A percentile compares a stretch with the other conserved stretches of the same genome.
Evolutionary conservation across 2,797 vertebrate genomes (phyloP).

Genomic region (Sitta carolinensis): DNA sequence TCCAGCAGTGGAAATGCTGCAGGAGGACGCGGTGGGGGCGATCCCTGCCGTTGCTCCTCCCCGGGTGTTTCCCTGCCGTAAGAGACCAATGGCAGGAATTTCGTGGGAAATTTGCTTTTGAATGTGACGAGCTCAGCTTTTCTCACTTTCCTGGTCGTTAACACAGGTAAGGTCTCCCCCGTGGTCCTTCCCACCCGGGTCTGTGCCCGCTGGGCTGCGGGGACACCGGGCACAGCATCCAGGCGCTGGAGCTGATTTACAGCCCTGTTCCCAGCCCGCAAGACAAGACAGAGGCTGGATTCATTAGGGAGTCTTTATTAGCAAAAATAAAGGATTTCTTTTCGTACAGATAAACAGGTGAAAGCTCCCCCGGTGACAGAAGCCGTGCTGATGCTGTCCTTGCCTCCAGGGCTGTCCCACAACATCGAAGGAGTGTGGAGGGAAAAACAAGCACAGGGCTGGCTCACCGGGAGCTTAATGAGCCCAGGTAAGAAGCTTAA

Average conservation of each 20-base stretch:
- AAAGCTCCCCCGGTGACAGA: background rate
- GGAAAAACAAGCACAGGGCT: background rate
- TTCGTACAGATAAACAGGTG: background rate
- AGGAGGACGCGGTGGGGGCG: background rate
- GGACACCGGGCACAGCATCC: background rate
- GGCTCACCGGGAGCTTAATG: background rate
- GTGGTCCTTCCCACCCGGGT: rapidly evolving
- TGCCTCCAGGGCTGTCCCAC: background rate
- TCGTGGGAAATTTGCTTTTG: background rate
- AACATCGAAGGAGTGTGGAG: background rate
- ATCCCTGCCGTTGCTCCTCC: background rate
- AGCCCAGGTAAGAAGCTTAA: background rate
- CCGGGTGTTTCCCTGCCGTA: rapidly evolving
- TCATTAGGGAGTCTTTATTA: background rate
- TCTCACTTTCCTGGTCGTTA: rapidly evolving
- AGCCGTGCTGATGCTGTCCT: background rate
- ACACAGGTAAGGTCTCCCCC: rapidly evolving
- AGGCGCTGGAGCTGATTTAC: rapidly evolving
- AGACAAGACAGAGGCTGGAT: background rate
- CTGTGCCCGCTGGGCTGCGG: background rate
- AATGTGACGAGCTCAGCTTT: rapidly evolving
- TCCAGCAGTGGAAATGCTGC: background rate
- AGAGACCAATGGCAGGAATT: background rate
- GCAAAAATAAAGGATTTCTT: constrained; percentile 16
- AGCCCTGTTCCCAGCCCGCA: background rate